Base-by-base conservation (phyloP, 2,888 invertebrate genomes). In the Torymus texanus region DNA sequence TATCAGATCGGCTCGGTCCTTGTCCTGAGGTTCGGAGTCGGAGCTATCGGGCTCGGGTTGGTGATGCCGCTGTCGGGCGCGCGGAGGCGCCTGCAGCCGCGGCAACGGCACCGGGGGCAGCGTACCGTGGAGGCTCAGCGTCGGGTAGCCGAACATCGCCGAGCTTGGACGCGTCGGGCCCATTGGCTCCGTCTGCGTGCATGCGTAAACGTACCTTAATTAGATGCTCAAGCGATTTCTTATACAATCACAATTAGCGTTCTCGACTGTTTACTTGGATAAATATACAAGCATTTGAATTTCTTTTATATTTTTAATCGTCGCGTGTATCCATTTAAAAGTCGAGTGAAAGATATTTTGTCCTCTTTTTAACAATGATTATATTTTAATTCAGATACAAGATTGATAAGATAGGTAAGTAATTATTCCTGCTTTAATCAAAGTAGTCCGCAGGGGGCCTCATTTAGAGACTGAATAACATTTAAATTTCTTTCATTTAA, bases 131-230 rank as follows among this genome's bases (percentile, higher is more conserved):
- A 91, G 88, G 62, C 90, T 91, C 72, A 93, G 88, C 5, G 91
- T 92, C 18, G 96, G 95, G 88, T 96, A 96, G 0, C 95, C 95
- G 87, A 96, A 96, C 92, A 96, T 93, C 3, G 96, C 96, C 2
- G 96, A 96, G 0, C 95, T 95, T 0, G 96, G 96, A 13, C 96
- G 91, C 0, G 95, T 95, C n/a, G 92, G 92, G 59, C 92, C 93
- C 84, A 94, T 93, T 0, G 94, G 94, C 89, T 94, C 94, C n/a
- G 94, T 94, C 93, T 96, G 91, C 41, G 41, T 41, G 53, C 92
- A 90, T 88, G 85, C 82, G 83, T 65, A 81, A 50, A 53, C n/a
- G 10, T 58, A 18, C 70, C 50, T 11, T 8, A 2, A 21, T 24
- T 10, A 53, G 13, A 53, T 18, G 11, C 16, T 8, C 21, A 18